A percentile compares a stretch with the other conserved stretches of the same genome.
Evolutionary conservation across 2,888 invertebrate genomes (phyloP).

Genomic region (Eumacrocentrus americanus): DNA sequence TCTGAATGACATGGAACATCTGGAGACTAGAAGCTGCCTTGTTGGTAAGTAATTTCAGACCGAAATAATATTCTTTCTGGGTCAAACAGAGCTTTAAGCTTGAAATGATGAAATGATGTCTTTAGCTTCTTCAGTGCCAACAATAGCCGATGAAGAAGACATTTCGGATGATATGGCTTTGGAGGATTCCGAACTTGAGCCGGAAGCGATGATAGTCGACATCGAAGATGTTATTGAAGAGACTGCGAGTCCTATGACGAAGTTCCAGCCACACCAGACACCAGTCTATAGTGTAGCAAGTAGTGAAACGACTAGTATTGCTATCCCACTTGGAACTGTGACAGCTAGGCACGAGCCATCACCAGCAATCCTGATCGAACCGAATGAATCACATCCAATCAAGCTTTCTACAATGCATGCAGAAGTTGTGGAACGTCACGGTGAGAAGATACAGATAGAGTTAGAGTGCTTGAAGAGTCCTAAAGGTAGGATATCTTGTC

Average conservation of each 20-base stretch:
- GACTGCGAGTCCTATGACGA: constrained; percentile 75
- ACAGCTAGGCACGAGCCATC: constrained; percentile 54
- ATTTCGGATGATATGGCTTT: constrained; percentile 63
- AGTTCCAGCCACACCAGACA: constrained; percentile 72
- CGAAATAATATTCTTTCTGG: background rate
- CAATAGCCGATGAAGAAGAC: constrained; percentile 44
- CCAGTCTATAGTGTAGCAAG: constrained; percentile 68
- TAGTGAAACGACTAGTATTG: constrained; percentile 54
- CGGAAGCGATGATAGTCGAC: constrained; percentile 80
- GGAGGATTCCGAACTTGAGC: constrained; percentile 65
- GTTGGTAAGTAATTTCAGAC: constrained; percentile 21
- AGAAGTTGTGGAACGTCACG: background rate
- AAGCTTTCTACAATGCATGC: background rate
- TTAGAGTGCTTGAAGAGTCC: too few relatives aligned
- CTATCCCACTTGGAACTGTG: constrained; percentile 53
- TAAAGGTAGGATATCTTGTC: too few relatives aligned
- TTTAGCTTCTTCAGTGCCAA: constrained; percentile 43
- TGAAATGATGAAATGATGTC: too few relatives aligned
- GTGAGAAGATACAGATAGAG: too few relatives aligned
- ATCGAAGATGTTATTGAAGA: constrained; percentile 82
- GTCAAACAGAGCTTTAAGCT: background rate
- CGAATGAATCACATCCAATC: constrained; percentile 39
- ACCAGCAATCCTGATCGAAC: constrained; percentile 47
- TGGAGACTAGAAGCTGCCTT: constrained; percentile 33
- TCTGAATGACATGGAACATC: constrained; percentile 34